A percentile compares a stretch with the other conserved stretches of the same genome.
phyloP scores from a whole-genome alignment of 2,888 invertebrate species.

The Hemaris fuciformis region DNA sequence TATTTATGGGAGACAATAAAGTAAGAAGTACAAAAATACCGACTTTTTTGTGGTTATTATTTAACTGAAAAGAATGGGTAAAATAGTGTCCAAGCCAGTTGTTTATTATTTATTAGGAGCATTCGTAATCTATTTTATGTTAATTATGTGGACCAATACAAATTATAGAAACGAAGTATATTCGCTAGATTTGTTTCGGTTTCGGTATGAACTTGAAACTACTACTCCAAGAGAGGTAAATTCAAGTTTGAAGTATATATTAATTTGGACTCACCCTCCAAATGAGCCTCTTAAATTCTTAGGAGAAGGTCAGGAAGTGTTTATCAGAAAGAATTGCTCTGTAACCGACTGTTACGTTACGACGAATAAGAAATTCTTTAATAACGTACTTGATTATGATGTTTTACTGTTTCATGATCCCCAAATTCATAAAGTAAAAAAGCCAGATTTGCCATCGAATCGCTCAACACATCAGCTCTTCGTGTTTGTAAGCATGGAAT shows the following conservation, averaged over 20 bases:
- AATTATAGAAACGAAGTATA: neutral
- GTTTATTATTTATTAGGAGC: neutral
- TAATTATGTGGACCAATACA: neutral
- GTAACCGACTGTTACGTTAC: constrained; percentile 45
- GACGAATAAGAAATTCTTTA: constrained; percentile 27
- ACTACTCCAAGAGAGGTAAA: neutral
- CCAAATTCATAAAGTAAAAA: constrained; percentile 27
- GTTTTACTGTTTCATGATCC: constrained; percentile 43
- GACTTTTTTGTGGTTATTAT: neutral
- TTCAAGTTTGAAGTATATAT: constrained; percentile 34
- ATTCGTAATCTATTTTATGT: neutral
- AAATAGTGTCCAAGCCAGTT: neutral
- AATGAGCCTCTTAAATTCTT: constrained; percentile 39
- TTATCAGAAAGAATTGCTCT: constrained; percentile 38
- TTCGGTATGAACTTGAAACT: neutral
- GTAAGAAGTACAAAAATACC: no score
- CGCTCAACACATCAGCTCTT: constrained; percentile 42
- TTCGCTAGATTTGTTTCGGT: neutral
- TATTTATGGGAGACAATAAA: no score
- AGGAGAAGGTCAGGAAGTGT: constrained; percentile 33
- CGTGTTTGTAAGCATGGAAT: constrained; percentile 44
- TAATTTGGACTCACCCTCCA: constrained; percentile 40
- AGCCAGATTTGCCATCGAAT: constrained; percentile 21
- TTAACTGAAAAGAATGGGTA: neutral
- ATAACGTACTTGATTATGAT: constrained; percentile 37